Evolutionary conservation across 2,888 invertebrate genomes (phyloP), one percentile per base, ranked within the genome.

Genomic region (Megamerina dolium): DNA sequence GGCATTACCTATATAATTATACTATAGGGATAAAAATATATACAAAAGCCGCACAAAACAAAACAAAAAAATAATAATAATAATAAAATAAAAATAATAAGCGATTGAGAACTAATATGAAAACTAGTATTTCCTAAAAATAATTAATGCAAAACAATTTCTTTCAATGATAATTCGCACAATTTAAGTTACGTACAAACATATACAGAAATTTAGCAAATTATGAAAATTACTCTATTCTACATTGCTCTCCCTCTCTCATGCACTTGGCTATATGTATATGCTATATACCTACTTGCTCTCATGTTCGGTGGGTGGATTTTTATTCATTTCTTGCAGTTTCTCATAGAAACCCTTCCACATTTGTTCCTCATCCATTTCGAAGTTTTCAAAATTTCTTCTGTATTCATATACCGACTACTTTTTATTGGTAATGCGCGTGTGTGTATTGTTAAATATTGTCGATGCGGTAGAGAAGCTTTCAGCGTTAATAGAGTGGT

Each of bases 271-370:
- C n/a, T n/a, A n/a, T 21, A 20, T 31, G 31, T 38, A 20, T 14
- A 8, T n/a, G 32, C 33, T 37, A 14, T 19, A 12, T 43, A 63
- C 75, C 69, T 76, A 85, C 85, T 78, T 78, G 60, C 68, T 74
- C 55, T 85, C 83, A 59, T 84, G 85, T 49, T 79, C 80, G 48
- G 77, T 77, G 51, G 80, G 79, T 38, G 80, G 77, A 43, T 80
- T 79, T 64, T 78, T 78, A 66, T 80, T 80, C 3, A 54, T 49
- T 46, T 79, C 77, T 54, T 80, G 78, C 48, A 83, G 65, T 60
- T 80, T 81, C 41, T 82, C 80, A 59, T 83, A 86, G 60, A 84
- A 81, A 47, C 77, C 78, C 70, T 80, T 84, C 84, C 86, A 86
- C 85, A 87, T 85, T 10, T 77, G 74, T 62, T 87, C 86, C 70